A percentile compares a stretch with the other conserved stretches of the same genome.
Conservation (phyloP, 2,888 invertebrate genomes). For the Phymatocera aterrima region DNA sequence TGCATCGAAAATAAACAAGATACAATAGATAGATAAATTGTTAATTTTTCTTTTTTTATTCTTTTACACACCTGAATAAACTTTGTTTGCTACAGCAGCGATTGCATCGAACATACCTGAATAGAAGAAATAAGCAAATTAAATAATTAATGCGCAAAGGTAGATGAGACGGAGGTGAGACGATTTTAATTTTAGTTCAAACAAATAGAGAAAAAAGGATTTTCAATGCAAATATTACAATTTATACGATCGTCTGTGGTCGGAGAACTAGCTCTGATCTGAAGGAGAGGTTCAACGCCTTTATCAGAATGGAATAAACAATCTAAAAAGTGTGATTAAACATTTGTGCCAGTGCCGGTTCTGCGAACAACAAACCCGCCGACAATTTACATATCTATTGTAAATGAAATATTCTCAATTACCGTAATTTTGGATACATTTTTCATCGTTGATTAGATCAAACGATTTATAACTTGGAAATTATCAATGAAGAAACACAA, state of each 20-base stretch:
- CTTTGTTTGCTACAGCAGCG: constrained; percentile 71
- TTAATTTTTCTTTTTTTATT: constrained; percentile 49
- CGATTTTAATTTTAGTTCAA: background rate
- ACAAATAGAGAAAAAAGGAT: background rate
- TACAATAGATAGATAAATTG: constrained; percentile 46
- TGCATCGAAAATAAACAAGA: constrained; percentile 40
- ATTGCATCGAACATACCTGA: constrained; percentile 73
- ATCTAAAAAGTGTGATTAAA: constrained; percentile 12
- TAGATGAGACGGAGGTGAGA: constrained; percentile 29
- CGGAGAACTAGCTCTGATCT: constrained; percentile 27
- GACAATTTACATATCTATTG: constrained; percentile 44
- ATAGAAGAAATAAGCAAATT: constrained; percentile 73
- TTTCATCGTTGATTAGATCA: background rate
- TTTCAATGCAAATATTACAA: constrained; percentile 8
- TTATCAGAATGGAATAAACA: constrained; percentile 43
- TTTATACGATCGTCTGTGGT: background rate
- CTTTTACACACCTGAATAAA: constrained; percentile 73
- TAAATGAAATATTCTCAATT: constrained; percentile 36
- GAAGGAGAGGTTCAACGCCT: background rate
- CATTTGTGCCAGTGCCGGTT: constrained; percentile 11
- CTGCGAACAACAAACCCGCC: background rate
- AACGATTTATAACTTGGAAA: too few relatives aligned
- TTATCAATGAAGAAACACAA: background rate
- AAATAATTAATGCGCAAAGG: constrained; percentile 50
- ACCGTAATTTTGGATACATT: background rate